Conservation (phyloP, 1,140 invertebrate genomes). For the Eriocheir sinensis region DNA sequence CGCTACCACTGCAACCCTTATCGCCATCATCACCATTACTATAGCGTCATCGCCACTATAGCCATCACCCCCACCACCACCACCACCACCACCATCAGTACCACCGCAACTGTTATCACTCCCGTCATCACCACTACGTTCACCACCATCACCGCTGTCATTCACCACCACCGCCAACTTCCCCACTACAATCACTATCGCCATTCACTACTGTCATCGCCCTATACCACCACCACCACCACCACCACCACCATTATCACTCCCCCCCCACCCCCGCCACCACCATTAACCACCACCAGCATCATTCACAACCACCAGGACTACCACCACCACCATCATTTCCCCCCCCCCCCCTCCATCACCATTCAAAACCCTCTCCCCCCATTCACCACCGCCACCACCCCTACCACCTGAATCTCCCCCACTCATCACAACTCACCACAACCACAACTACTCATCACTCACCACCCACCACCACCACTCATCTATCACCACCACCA, state of each 20-base stretch:
- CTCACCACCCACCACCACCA: neutral
- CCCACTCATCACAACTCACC: neutral
- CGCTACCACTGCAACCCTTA: neutral
- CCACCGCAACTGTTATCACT: neutral
- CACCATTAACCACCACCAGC: neutral
- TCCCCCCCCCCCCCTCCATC: neutral
- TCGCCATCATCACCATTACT: neutral
- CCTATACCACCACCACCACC: neutral
- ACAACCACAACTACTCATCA: neutral
- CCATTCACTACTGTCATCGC: neutral
- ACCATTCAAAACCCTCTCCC: too few species aligned
- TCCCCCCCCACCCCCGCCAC: neutral
- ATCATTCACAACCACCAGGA: neutral
- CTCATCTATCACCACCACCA: neutral
- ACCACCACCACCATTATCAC: neutral
- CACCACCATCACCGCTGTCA: neutral
- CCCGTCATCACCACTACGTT: neutral
- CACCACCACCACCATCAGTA: neutral
- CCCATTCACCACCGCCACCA: neutral
- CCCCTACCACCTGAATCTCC: neutral
- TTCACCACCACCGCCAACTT: neutral
- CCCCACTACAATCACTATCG: neutral
- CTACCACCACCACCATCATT: neutral
- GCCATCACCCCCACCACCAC: neutral
- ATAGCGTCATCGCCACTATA: neutral